Evolutionary conservation across 1,140 invertebrate species (phyloP), one percentile per base, ranked within the genome.

Genomic region (Gryllus bimaculatus): DNA sequence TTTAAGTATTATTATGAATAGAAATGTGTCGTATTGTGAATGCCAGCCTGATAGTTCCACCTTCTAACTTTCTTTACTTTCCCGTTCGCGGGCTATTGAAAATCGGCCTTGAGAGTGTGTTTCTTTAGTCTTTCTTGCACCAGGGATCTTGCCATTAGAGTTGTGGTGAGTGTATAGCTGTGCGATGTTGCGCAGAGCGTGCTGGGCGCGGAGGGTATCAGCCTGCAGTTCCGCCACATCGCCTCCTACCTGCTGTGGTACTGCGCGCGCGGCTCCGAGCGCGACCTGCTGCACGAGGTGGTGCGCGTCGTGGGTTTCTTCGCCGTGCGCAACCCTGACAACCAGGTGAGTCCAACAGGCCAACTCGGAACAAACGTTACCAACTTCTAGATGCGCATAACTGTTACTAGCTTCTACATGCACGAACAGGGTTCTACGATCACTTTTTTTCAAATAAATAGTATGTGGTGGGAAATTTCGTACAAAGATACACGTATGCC

Each of bases 181-280:
- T 75, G 8, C 6, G 4, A 5, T 26, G 20, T 15, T 13, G 66
- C 48, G 74, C 88, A 97, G 95, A 92, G 90, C 84, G 89, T 93
- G n/a, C 85, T 97, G 13, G 93, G 94, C 26, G 90, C 92, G 80
- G 96, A 97, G 87, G 93, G 94, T 0, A 90, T 94, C 73, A 95
- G 92, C 21, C 86, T 96, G 18, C 94, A 97, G 85, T 93, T 96
- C 85, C 90, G 95, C n/a, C 92, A 96, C 84, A 95, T 96, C 82
- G 90, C 93, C 78, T 93, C 91, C 83, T 93, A 95, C 85, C 87
- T 97, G 81, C 89, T 97, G 76, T 93, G 94, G 89, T 94, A 93
- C 82, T 93, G 93, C 83, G 89, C 90, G 66, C 88, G 90, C 76
- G 81, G 83, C 7, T 82, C 86, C 15, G 83, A 84, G 26, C 80